phyloP scores from a whole-genome alignment of 1,140 invertebrate species.

The Drosophila neocordata region DNA sequence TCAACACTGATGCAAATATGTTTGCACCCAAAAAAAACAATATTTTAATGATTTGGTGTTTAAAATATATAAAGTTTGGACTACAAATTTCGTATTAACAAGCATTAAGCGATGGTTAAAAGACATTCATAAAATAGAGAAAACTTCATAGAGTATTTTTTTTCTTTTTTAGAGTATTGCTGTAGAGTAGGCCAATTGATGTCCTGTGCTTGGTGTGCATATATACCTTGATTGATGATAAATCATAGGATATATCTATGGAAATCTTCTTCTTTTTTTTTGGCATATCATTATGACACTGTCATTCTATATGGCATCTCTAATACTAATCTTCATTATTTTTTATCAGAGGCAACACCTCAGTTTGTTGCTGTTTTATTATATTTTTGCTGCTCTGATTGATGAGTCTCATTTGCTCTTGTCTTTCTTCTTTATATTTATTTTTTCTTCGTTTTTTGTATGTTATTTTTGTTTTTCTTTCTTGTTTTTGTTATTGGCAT shows the following conservation, averaged over 20 bases:
- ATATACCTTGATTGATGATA: neutral
- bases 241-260: conserved; percentile 30
- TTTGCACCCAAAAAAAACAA: too few relatives aligned
- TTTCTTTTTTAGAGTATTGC: too few relatives aligned
- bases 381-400: conserved; percentile 33
- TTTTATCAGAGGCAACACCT: conserved; percentile 15
- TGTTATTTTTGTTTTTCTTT: too few relatives aligned
- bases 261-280: neutral
- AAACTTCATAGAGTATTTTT: too few relatives aligned
- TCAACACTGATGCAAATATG: too few relatives aligned
- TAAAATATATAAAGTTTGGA: too few relatives aligned
- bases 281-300: conserved; percentile 45
- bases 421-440: conserved; percentile 10
- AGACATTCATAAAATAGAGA: too few relatives aligned
- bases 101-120: too few relatives aligned
- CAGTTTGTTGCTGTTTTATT: conserved; percentile 23
- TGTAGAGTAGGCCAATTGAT: too few relatives aligned
- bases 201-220: too few relatives aligned
- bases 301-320: conserved; percentile 32
- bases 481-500: conserved; percentile 29
- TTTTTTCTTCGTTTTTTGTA: conserved; percentile 4
- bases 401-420: conserved; percentile 42
- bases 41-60: too few relatives aligned
- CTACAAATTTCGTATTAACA: too few relatives aligned
- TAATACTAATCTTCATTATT: conserved; percentile 44